Conservation (phyloP, 2,888 invertebrate species). For the Polyommatus iphigenia region DNA sequence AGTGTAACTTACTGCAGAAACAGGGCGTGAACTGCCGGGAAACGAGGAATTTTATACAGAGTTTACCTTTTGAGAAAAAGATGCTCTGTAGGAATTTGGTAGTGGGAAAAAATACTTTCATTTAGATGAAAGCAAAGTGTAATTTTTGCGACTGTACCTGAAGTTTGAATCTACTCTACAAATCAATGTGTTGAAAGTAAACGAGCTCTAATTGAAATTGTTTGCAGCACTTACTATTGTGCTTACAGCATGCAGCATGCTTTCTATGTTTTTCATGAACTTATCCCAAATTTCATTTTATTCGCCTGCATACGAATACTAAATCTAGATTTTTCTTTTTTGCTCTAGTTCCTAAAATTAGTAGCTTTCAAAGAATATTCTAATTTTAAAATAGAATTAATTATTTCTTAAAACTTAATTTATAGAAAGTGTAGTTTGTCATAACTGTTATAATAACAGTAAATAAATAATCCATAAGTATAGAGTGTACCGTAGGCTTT, state of each 20-base stretch:
- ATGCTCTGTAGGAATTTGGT: background rate
- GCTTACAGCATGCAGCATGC: no score
- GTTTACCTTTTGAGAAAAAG: background rate
- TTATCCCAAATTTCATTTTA: no score
- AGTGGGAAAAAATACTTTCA: background rate
- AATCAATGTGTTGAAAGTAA: no score
- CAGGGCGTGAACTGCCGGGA: constrained; percentile 9
- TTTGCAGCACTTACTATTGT: no score
- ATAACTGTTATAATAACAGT: background rate
- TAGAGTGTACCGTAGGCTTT: background rate
- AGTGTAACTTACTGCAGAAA: constrained; percentile 45
- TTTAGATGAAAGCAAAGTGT: background rate
- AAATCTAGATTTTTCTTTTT: no score
- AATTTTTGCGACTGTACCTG: background rate
- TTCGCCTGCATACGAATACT: no score
- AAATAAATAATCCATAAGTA: background rate
- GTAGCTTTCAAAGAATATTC: no score
- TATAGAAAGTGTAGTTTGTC: background rate
- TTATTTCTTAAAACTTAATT: background rate
- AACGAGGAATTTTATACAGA: background rate
- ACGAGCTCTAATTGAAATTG: no score
- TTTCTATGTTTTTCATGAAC: no score
- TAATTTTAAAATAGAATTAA: no score
- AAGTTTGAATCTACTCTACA: no score
- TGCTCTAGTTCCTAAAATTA: no score